A percentile compares a stretch with the other conserved stretches of the same genome.
Conservation (phyloP, 2,888 invertebrate genomes). For the Tinea trinotella region DNA sequence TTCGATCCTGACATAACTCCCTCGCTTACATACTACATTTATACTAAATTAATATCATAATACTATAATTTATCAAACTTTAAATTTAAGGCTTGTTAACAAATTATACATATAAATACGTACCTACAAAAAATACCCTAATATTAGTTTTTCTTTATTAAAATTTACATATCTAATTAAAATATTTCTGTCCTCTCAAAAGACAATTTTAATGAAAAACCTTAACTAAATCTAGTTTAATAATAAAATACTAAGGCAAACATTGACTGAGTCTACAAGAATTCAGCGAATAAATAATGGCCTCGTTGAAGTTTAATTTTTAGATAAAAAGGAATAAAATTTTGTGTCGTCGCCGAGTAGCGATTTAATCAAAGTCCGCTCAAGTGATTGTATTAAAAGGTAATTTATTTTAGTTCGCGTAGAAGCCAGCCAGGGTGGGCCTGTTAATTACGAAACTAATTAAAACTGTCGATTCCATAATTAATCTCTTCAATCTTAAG, state of each 20-base stretch:
- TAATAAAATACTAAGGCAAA: conserved; percentile 1
- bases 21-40: no score
- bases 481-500: conserved; percentile 48
- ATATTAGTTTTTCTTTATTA: no score
- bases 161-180: no score
- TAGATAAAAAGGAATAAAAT: conserved; percentile 17
- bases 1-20: no score
- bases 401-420: conserved; percentile 63
- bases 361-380: conserved; percentile 43
- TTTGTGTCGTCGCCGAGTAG: conserved; percentile 23
- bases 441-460: conserved; percentile 68
- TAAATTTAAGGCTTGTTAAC: no score
- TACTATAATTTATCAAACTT: no score
- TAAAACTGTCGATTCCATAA: conserved; percentile 66
- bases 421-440: conserved; percentile 28
- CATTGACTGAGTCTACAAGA: conserved; percentile 5
- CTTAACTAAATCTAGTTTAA: conserved; percentile 1
- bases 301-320: conserved; percentile 8
- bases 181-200: no score
- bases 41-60: no score
- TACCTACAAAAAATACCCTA: no score
- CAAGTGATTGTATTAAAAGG: conserved; percentile 61
- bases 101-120: no score
- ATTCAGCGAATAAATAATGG: not conserved
- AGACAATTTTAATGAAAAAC: not conserved